Base-by-base conservation (phyloP, 2,113 vertebrate genomes). In the Eudyptes chrysolophus region DNA sequence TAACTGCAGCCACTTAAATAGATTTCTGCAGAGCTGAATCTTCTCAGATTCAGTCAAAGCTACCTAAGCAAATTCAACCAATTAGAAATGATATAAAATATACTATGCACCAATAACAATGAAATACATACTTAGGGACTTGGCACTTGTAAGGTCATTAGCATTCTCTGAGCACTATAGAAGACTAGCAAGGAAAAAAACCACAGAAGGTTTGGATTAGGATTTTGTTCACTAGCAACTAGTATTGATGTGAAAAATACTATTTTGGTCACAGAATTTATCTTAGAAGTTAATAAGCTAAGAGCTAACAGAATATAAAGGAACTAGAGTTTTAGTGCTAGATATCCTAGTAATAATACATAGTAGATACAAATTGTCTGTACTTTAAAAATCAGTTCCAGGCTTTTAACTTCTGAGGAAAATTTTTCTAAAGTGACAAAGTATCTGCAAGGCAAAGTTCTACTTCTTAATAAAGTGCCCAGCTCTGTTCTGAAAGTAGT, bases 1-100 rank as follows among this genome's bases (percentile, higher is more conserved):
- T 80, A 93, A 95, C 95, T 94, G 87, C 68, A 89, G 80, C 25
- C 87, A 95, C 52, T 97, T 97, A 84, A 85, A 81, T 26, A 49
- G 64, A 40, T 95, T 96, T 90, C 48, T 84, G 48, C 62, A 85
- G 93, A 88, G 54, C 26, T 87, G 84, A 96, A 74, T 96, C 54
- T 94, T 95, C 92, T 79, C 90, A 71, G 80, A 82, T 97, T 68
- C 87, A 91, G 58, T 62, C 66, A 58, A 84, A 38, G 85, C 70
- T 54, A 61, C 40, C 24, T 16, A 81, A 49, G 86, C 82, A 74
- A 89, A 74, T 57, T 46, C 2, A 7, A 72, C 58, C 90, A 94
- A 92, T 97, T 95, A 97, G 69, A 91, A 66, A 25, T n/a, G 46
- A 87, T 48, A 82, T 27, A 54, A 87, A 78, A 79, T 88, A 87